Evolutionary conservation across 2,888 invertebrate species (phyloP), one percentile per base, ranked within the genome.

Genomic region (Alloplasta piceator): DNA sequence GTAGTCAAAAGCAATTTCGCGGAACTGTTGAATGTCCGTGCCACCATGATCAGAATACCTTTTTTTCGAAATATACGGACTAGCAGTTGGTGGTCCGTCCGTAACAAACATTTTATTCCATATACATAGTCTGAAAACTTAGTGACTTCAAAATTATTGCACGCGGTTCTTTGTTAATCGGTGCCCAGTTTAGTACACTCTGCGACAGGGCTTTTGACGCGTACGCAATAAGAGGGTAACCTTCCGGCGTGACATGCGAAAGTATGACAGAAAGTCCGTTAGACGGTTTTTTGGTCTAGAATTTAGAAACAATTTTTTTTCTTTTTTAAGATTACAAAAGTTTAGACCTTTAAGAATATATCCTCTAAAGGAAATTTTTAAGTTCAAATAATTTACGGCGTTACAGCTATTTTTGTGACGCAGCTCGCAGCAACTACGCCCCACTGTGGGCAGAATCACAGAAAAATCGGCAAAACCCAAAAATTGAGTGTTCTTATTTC

Each of bases 201-300:
- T 71, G 14, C 16, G 85, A 70, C 36, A 88, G 61, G 1, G 80
- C 79, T 39, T 78, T 67, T 5, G 84, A 85, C 6, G 84, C 85
- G 74, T 81, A 88, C 5, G 72, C 70, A 36, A 88, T 81, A 0
- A 86, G 85, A 52, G 16, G 52, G 6, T 52, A 14, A 64, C 63
- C 67, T 3, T 72, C 82, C 67, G 86, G 61, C 4, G 82, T 83
- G 83, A 50, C 78, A 76, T 41, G 52, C 52, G 52, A 52, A 12
- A 87, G 48, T 16, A 88, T 88, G 6, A 90, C 86, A 1, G 88
- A 90, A n/a, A 91, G 56, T 1, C 89, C 90, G 56, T 87, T n/a
- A n/a, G n/a, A n/a, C n/a, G n/a, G n/a, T n/a, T n/a, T n/a, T n/a
- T n/a, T n/a, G n/a, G n/a, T n/a, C n/a, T n/a, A n/a, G n/a, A n/a